A percentile compares a stretch with the other conserved stretches of the same genome.
Evolutionary conservation across 2,797 vertebrate genomes (phyloP).

Genomic region (Notoglanidium macrostoma): DNA sequence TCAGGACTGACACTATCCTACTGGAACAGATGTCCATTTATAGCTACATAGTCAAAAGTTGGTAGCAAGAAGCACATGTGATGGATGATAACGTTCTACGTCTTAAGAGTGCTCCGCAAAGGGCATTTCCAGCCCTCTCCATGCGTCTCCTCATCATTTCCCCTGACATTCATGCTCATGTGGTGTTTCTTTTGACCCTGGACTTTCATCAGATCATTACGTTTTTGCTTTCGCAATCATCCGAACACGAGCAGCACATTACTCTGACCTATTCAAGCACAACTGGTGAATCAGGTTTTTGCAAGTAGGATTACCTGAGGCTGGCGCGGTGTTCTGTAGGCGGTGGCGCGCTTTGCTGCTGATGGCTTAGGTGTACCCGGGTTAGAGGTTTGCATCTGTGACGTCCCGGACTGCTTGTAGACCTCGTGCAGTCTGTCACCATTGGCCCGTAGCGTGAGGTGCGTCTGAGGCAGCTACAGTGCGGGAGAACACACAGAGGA

Average conservation of each 20-base stretch:
- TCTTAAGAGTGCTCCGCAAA: neutral
- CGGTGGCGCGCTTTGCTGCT: conserved; percentile 53
- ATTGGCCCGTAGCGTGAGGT: conserved; percentile 73
- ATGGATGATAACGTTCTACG: conserved; percentile 42
- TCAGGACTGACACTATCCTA: conserved; percentile 12
- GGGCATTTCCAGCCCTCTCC: conserved; percentile 43
- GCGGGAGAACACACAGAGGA: neutral
- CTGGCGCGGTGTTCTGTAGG: conserved; percentile 60
- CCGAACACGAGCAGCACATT: neutral
- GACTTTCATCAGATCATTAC: neutral
- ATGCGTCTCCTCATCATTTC: conserved; percentile 47
- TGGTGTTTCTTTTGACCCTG: neutral
- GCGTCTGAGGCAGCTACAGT: conserved; percentile 83
- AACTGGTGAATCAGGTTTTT: conserved; percentile 17
- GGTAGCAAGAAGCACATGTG: conserved; percentile 22
- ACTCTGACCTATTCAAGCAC: neutral
- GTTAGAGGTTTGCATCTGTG: conserved; percentile 52
- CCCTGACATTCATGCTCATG: neutral
- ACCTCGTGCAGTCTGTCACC: conserved; percentile 66
- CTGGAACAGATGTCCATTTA: conserved; percentile 10
- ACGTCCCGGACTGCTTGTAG: conserved; percentile 27
- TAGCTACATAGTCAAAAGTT: conserved; percentile 34
- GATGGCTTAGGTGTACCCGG: conserved; percentile 59
- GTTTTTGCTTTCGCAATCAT: neutral
- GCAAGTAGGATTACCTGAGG: conserved; percentile 66